A percentile compares a stretch with the other conserved stretches of the same genome.
Evolutionary conservation across 2,797 vertebrate genomes (phyloP).

Genomic region (Vespertilio murinus): DNA sequence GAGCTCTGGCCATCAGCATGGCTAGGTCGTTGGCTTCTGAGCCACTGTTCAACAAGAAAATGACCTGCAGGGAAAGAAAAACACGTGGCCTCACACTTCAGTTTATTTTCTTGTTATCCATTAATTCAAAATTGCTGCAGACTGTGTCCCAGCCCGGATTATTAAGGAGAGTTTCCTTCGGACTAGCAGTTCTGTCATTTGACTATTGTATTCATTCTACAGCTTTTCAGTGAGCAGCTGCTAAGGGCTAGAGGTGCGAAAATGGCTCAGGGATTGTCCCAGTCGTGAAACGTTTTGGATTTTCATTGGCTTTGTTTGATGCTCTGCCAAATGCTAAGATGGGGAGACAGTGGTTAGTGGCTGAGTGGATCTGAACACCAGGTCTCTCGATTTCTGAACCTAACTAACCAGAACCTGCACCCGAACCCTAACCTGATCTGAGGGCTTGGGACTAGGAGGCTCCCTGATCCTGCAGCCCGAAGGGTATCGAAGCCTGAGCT

Average conservation of each 20-base stretch:
- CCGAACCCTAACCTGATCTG: background rate
- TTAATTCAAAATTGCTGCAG: background rate
- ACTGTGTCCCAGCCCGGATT: background rate
- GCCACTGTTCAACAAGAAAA: conserved; percentile 95
- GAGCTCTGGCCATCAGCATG: conserved; percentile 92
- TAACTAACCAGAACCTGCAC: background rate
- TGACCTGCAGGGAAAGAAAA: conserved; percentile 84
- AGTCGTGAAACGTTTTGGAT: background rate
- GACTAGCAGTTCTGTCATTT: background rate
- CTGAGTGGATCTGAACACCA: background rate
- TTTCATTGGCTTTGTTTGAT: conserved; percentile 4
- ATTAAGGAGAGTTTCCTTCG: background rate
- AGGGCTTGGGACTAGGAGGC: background rate
- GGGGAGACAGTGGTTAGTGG: background rate
- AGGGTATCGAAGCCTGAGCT: background rate
- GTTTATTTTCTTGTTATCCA: background rate
- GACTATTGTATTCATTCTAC: background rate
- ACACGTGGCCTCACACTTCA: background rate
- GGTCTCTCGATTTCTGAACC: background rate
- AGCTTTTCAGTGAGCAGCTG: background rate
- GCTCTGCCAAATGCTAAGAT: background rate
- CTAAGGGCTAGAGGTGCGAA: background rate
- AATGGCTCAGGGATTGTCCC: background rate
- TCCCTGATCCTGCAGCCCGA: background rate
- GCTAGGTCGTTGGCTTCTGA: conserved; percentile 97